Conservation (phyloP, 2,888 invertebrate genomes). For the Anaspis maculata region DNA sequence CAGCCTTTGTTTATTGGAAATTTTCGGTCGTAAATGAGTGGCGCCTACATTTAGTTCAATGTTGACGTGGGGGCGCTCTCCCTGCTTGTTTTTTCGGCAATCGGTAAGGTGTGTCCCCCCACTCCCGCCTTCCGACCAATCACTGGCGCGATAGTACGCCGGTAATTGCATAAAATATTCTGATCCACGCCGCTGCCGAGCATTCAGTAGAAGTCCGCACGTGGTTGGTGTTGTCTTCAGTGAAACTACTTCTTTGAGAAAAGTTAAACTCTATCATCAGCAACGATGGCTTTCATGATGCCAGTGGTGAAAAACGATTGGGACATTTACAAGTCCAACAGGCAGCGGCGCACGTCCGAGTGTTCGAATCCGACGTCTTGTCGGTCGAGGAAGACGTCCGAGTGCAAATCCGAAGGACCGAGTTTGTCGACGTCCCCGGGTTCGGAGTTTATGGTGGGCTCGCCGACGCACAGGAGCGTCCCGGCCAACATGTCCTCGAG, state of each 20-base stretch:
- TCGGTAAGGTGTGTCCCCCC: slow-evolving; percentile 23
- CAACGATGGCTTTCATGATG: slow-evolving; percentile 87
- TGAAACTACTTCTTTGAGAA: neutral
- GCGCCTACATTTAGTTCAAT: no score
- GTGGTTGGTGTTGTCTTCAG: neutral
- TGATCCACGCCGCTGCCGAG: slow-evolving; percentile 12
- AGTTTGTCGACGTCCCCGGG: slow-evolving; percentile 59
- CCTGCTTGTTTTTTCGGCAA: no score
- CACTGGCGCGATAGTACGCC: slow-evolving; percentile 18
- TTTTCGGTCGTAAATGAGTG: no score
- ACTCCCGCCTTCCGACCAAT: slow-evolving; percentile 23
- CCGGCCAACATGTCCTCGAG: slow-evolving; percentile 56
- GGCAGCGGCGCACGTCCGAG: slow-evolving; percentile 69
- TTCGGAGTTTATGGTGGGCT: slow-evolving; percentile 48
- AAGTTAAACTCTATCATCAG: no score
- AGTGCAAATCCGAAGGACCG: slow-evolving; percentile 67
- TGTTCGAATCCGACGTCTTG: slow-evolving; percentile 54
- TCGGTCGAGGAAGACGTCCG: slow-evolving; percentile 65
- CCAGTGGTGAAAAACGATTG: slow-evolving; percentile 90
- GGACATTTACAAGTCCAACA: slow-evolving; percentile 82
- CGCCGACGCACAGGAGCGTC: slow-evolving; percentile 54
- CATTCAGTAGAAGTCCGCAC: slow-evolving; percentile 11
- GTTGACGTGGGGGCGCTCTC: no score
- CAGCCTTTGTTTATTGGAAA: no score
- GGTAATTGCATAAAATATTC: slow-evolving; percentile 24